Conservation (phyloP, 2,113 vertebrate genomes). For the Entomyzon cyanotis region DNA sequence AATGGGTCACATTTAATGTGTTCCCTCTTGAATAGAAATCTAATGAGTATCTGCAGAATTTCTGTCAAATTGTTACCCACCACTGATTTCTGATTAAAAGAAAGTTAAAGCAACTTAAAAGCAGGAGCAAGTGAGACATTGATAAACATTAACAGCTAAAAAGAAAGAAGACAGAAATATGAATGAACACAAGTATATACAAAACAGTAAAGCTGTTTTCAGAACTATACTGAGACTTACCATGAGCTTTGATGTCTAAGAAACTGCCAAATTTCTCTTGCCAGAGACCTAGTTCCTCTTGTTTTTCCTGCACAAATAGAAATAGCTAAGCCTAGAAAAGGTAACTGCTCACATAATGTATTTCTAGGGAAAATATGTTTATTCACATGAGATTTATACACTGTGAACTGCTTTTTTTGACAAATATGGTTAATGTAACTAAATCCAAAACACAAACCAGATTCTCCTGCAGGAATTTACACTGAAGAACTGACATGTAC, state of each 20-base stretch:
- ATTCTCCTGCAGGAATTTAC: not conserved
- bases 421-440: not conserved
- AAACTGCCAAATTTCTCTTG: conserved; percentile 85
- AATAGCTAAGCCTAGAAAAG: not conserved
- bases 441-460: not conserved
- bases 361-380: not conserved
- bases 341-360: not conserved
- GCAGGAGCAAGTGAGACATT: rapidly evolving
- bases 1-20: not conserved
- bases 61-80: not conserved
- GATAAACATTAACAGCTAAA: not conserved
- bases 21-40: not conserved
- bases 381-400: not conserved
- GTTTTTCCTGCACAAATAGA: conserved; percentile 66
- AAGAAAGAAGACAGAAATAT: not conserved
- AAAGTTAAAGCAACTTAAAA: not conserved
- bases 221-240: conserved; percentile 67
- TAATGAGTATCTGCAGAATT: not conserved
- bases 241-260: conserved; percentile 87
- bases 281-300: conserved; percentile 78
- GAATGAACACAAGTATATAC: not conserved
- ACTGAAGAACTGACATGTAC: not conserved
- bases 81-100: not conserved
- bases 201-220: conserved; percentile 30
- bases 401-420: not conserved